phyloP scores from a whole-genome alignment of 2,888 invertebrate genomes.

The Hesperia comma region DNA sequence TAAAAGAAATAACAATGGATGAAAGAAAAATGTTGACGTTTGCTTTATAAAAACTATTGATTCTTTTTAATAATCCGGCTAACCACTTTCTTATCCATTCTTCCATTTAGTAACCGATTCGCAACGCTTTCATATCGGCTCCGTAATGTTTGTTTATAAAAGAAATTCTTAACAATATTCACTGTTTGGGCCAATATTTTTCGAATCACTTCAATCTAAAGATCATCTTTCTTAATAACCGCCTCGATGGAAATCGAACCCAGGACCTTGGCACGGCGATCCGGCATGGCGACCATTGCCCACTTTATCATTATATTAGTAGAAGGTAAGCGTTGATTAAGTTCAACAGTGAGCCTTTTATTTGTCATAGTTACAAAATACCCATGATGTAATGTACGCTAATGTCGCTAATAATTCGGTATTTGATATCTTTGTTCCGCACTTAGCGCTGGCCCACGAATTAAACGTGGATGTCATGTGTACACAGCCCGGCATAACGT shows the following conservation, averaged over 20 bases:
- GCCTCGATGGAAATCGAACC: no score
- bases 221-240: no score
- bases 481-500: neutral
- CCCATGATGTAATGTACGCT: conserved; percentile 23
- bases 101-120: conserved; percentile 70
- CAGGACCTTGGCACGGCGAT: no score
- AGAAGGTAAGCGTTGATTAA: no score
- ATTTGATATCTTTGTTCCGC: conserved; percentile 25
- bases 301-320: no score
- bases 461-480: conserved; percentile 7
- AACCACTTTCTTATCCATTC: conserved; percentile 61
- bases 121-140: conserved; percentile 69
- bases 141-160: conserved; percentile 61
- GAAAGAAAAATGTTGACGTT: conserved; percentile 25
- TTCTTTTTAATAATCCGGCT: conserved; percentile 39
- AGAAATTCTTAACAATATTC: conserved; percentile 59
- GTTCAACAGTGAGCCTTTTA: no score
- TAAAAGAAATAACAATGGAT: conserved; percentile 3
- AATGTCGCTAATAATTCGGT: conserved; percentile 12
- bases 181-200: conserved; percentile 28
- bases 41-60: conserved; percentile 26
- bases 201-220: no score
- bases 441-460: conserved; percentile 13
- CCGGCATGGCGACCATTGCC: no score
- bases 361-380: neutral